Percentiles rank a stretch among this genome's conserved stretches.
phyloP scores from a whole-genome alignment of 2,113 vertebrate species.

The Ophthalmolycus amberensis region DNA sequence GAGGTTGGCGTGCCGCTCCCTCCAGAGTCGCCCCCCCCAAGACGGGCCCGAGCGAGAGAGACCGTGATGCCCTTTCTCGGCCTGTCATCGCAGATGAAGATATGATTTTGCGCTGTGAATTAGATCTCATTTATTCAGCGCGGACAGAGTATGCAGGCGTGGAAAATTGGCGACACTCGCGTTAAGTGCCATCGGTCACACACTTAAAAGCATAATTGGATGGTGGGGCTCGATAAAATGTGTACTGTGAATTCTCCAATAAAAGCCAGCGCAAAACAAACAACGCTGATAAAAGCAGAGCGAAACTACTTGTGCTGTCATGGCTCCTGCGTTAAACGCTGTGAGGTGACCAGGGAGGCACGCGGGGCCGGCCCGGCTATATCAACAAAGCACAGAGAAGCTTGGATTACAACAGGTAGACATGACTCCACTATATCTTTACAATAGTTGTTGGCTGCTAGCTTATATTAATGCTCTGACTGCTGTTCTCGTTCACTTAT shows the following conservation, averaged over 20 bases:
- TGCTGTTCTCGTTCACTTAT: neutral
- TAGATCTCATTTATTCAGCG: constrained; percentile 58
- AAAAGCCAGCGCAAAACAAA: constrained; percentile 20
- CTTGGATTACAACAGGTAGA: too few species aligned
- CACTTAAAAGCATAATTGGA: constrained; percentile 48
- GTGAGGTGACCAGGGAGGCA: too few species aligned
- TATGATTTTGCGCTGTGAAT: constrained; percentile 64
- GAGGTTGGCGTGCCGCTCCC: constrained; percentile 41
- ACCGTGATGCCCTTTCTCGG: constrained; percentile 36
- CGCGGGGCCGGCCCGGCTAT: too few species aligned
- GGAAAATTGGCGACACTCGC: constrained; percentile 40
- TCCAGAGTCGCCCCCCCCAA: constrained; percentile 30
- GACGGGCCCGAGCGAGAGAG: constrained; percentile 20
- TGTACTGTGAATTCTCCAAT: neutral
- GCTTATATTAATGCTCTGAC: neutral
- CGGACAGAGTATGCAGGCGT: constrained; percentile 19
- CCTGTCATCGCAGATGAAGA: constrained; percentile 57
- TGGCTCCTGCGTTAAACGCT: neutral
- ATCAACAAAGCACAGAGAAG: too few species aligned
- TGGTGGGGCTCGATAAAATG: constrained; percentile 24
- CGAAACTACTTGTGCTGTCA: neutral
- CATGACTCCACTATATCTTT: too few species aligned
- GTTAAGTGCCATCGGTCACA: constrained; percentile 47
- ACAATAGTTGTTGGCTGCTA: neutral
- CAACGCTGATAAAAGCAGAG: neutral